Evolutionary conservation across 2,113 vertebrate species (phyloP), one percentile per base, ranked within the genome.

Genomic region (Xenus cinereus): DNA sequence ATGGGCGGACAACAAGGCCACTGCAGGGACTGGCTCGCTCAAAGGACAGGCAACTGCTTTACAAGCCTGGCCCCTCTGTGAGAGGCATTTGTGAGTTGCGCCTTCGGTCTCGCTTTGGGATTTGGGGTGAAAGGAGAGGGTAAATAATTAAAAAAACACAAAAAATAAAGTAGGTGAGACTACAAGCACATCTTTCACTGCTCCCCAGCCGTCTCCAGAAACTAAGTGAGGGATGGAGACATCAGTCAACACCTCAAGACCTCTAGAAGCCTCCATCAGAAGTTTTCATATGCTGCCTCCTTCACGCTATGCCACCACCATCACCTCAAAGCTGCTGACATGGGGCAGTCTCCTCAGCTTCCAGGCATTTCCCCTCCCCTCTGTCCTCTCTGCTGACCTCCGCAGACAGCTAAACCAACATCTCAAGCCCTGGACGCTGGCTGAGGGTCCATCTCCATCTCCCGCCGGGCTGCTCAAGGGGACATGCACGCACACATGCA

Each of bases 61-160:
- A 68, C 43, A 56, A 84, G 77, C 41, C 35, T 1, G n/a, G 74
- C 37, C 28, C 21, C 41, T 41, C n/a, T 18, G 41, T 7, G 2
- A 82, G 66, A 57, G 57, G 28, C 57, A 75, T 30, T 57, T 82
- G 57, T 24, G 35, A 67, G 12, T 53, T 75, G 22, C 0, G 0
- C 53, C 89, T 87, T 2, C 10, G 1, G 41, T 75, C 10, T 77
- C 23, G 15, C 51, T 93, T 84, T 4, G 9, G 69, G 69, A 72
- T 89, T 62, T 54, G 21, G 18, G 12, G 56, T 26, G 15, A 64
- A 89, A 90, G 83, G 41, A 93, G 35, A 78, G 53, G 69, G 45
- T 87, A 96, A 97, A 96, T 69, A 94, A 96, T 90, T 54, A 80
- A 95, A 68, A 32, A 81, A 57, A 64, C 73, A 56, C 19, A 27